Evolutionary conservation across 2,797 vertebrate genomes (phyloP), one percentile per base, ranked within the genome.

Genomic region (Melanogrammus aeglefinus): DNA sequence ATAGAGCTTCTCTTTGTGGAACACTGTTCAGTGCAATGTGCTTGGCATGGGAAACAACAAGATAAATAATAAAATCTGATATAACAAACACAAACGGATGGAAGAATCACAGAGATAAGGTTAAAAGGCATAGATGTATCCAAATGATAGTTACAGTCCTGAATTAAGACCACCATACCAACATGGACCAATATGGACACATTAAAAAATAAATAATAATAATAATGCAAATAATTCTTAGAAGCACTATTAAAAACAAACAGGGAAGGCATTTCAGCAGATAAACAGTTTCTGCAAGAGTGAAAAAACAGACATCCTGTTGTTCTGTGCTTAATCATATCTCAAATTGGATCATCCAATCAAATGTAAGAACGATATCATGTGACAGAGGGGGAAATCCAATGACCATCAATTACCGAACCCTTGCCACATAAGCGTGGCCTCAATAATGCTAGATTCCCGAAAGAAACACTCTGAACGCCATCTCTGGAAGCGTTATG

Each of bases 311-410:
- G 74, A 39, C 10, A 78, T 66, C 75, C 63, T 47, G 38, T 5
- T 75, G 24, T 21, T 77, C 74, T 72, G 51, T 4, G 31, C 1
- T 4, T 78, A 74, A 86, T 87, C 47, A 27, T 35, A 87, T 82
- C 70, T 77, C n/a, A 77, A 79, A 86, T 35, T 69, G 27, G 75
- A 39, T 88, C 81, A 85, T 83, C 75, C 33, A 85, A 75, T 85
- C 36, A 82, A 66, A 8, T 31, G 73, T 47, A 6, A 51, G 14
- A 80, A 3, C 10, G 80, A 75, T 76, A 9, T 76, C 77, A 83
- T 81, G 75, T 13, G 77, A 82, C 57, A 51, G 47, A n/a, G n/a
- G 44, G 63, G 73, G n/a, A 77, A 83, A 87, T 85, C 75, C n/a
- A 86, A 82, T 86, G 44, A 79, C 57, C 57, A 13, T 12, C 76